These are phyloP conservation scores for Irena cyanogastra DNA, from an alignment of 2,113 vertebrate genomes.

Conservation along the genomic window DNA sequence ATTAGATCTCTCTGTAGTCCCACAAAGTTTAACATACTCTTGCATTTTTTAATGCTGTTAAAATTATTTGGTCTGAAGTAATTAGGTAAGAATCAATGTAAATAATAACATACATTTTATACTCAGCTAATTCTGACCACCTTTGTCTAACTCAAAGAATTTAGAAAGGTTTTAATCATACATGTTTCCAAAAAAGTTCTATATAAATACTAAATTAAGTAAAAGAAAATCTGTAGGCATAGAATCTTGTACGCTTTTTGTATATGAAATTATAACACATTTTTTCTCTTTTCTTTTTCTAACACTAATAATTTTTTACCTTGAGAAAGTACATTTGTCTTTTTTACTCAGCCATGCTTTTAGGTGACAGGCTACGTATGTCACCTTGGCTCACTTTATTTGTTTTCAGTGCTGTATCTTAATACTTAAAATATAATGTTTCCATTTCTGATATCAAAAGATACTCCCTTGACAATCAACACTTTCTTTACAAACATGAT, in stretches of 20 bases:
- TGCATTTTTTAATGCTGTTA: background rate
- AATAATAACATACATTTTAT: background rate
- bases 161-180: background rate
- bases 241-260: background rate
- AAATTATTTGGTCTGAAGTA: background rate
- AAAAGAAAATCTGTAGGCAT: background rate
- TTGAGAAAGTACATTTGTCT: background rate
- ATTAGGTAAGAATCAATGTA: background rate
- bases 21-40: accelerated
- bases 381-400: background rate
- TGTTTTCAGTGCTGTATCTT: background rate
- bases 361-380: background rate
- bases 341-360: background rate
- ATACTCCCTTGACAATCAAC: background rate
- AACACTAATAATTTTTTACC: background rate
- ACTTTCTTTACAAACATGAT: background rate
- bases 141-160: background rate
- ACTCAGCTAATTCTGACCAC: background rate
- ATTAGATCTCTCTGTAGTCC: background rate
- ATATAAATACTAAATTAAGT: background rate
- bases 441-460: background rate
- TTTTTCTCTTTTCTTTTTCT: background rate
- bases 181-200: background rate
- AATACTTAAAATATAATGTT: background rate
- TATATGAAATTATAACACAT: background rate